phyloP scores from a whole-genome alignment of 1,140 invertebrate species.

The Ctenoplectra terminalis region DNA sequence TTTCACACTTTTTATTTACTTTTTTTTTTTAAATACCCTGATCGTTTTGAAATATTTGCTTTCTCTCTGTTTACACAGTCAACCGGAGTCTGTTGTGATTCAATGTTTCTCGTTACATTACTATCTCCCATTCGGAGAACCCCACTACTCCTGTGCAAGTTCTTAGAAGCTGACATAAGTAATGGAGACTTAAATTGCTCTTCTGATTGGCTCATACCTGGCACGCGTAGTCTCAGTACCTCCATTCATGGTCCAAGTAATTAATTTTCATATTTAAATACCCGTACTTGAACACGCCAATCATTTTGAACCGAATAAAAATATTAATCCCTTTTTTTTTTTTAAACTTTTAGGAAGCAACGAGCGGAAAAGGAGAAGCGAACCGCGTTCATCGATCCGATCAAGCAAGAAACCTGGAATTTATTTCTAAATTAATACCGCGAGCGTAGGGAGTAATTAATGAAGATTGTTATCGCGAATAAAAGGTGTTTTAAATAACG shows the following conservation, averaged over 20 bases:
- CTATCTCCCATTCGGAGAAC: neutral
- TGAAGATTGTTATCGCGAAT: neutral
- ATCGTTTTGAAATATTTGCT: neutral
- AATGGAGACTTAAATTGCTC: neutral
- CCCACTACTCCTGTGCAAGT: neutral
- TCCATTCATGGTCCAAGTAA: too few relatives aligned
- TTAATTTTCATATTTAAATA: too few relatives aligned
- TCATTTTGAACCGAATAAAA: too few relatives aligned
- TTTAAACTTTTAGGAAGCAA: too few relatives aligned
- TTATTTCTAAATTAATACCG: neutral
- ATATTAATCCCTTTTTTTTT: too few relatives aligned
- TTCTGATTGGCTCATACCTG: neutral
- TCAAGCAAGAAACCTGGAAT: too few relatives aligned
- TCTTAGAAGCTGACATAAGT: neutral
- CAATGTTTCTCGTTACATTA: neutral
- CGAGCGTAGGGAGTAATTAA: neutral
- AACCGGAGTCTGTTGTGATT: neutral
- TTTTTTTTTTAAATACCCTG: too few relatives aligned
- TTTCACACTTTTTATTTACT: too few relatives aligned
- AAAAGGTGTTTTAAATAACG: neutral
- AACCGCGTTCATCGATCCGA: too few relatives aligned
- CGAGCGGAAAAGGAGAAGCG: too few relatives aligned
- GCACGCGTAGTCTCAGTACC: too few relatives aligned
- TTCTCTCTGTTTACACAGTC: neutral
- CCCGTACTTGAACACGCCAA: too few relatives aligned